A percentile compares a stretch with the other conserved stretches of the same genome.
These are phyloP conservation scores for Heteromyza rotundicornis DNA, from an alignment of 2,888 invertebrate genomes.

Conservation along the genomic window DNA sequence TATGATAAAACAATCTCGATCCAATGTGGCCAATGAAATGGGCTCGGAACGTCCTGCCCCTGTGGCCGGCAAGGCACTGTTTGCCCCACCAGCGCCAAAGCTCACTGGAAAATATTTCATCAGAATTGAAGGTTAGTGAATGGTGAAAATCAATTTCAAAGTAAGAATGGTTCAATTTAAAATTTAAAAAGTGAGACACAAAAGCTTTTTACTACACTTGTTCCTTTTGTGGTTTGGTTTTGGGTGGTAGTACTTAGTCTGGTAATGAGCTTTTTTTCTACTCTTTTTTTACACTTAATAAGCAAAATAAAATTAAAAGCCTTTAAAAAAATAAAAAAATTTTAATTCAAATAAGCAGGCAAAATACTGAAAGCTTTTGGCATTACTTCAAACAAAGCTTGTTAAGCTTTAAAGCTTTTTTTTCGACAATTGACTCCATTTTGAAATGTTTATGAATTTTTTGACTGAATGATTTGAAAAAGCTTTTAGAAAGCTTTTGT, in stretches of 20 bases:
- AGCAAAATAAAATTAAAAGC: neutral
- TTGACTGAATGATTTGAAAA: no score
- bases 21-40: constrained; percentile 80
- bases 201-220: no score
- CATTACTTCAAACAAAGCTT: neutral
- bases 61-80: constrained; percentile 27
- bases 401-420: constrained; percentile 5
- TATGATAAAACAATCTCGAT: constrained; percentile 92
- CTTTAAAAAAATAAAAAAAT: no score
- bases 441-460: no score
- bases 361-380: constrained; percentile 26
- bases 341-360: neutral
- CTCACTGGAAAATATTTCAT: constrained; percentile 49
- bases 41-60: constrained; percentile 67
- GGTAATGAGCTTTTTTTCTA: neutral
- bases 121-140: neutral
- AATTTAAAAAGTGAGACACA: neutral
- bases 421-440: no score
- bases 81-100: constrained; percentile 43
- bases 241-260: neutral
- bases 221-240: no score
- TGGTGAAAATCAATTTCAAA: neutral
- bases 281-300: no score
- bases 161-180: neutral
- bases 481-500: no score